These are phyloP conservation scores for Eptesicus fuscus DNA, from an alignment of 2,113 vertebrate species.

Conservation along the genomic window DNA sequence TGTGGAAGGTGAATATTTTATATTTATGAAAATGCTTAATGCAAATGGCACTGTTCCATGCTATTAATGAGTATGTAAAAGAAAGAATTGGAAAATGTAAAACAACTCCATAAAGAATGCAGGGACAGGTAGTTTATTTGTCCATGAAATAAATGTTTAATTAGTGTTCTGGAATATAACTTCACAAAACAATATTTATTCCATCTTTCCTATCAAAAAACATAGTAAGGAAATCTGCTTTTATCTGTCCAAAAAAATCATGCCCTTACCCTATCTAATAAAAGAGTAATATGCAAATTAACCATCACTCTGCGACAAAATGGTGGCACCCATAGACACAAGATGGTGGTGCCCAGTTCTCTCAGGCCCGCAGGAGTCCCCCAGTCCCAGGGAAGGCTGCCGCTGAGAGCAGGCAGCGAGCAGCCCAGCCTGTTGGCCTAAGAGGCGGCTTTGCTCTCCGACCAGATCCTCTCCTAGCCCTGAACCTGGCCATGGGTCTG, in stretches of 20 bases:
- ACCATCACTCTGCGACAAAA: too few relatives aligned
- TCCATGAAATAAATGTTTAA: slow-evolving; percentile 54
- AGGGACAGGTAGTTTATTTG: slow-evolving; percentile 38
- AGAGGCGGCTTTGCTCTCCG: too few relatives aligned
- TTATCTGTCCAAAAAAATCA: background rate
- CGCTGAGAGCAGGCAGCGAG: too few relatives aligned
- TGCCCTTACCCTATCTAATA: too few relatives aligned
- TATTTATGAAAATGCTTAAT: slow-evolving; percentile 39
- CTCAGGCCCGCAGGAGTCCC: too few relatives aligned
- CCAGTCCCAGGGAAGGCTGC: too few relatives aligned
- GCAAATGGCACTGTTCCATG: slow-evolving; percentile 28
- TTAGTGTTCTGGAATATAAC: slow-evolving; percentile 6
- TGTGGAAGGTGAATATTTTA: slow-evolving; percentile 45
- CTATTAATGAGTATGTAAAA: slow-evolving; percentile 55
- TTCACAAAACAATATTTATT: slow-evolving; percentile 23
- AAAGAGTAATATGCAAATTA: too few relatives aligned
- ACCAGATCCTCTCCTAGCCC: too few relatives aligned
- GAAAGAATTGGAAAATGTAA: slow-evolving; percentile 36
- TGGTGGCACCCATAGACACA: too few relatives aligned
- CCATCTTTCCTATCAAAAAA: background rate
- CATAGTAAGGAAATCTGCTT: background rate
- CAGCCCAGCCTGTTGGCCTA: too few relatives aligned
- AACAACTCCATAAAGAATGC: slow-evolving; percentile 33
- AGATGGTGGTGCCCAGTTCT: too few relatives aligned
- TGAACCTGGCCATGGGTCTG: too few relatives aligned